Conservation (phyloP, 1,140 invertebrate species). For the Ips nitidus region DNA sequence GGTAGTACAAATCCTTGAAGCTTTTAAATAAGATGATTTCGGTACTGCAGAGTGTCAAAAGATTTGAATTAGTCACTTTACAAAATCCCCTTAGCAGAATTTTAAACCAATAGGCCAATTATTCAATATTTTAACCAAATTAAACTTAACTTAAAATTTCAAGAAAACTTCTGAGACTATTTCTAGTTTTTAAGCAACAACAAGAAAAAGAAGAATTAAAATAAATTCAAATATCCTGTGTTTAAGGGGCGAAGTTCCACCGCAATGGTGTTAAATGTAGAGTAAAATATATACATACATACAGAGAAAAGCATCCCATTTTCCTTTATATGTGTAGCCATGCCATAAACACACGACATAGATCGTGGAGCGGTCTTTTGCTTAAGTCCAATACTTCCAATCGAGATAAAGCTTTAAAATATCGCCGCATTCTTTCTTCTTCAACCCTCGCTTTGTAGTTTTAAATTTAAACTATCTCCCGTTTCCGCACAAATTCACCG, state of each 20-base stretch:
- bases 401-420: conserved; percentile 43
- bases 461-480: conserved; percentile 44
- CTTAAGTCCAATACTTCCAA: conserved; percentile 41
- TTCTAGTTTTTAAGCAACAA: too few species aligned
- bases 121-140: too few species aligned
- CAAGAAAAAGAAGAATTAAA: too few species aligned
- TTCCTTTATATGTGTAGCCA: conserved; percentile 36
- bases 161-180: too few species aligned
- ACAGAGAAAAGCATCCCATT: conserved; percentile 30
- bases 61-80: too few species aligned
- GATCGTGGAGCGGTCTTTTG: conserved; percentile 36
- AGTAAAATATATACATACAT: conserved; percentile 32
- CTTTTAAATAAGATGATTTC: too few species aligned
- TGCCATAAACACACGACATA: conserved; percentile 37
- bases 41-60: too few species aligned
- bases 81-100: too few species aligned
- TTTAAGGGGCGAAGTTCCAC: conserved; percentile 18
- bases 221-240: neutral
- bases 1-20: too few species aligned
- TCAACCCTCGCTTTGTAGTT: conserved; percentile 41
- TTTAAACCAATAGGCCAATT: too few species aligned
- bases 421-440: conserved; percentile 41
- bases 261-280: conserved; percentile 37
- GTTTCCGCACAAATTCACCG: conserved; percentile 43
- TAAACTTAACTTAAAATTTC: too few species aligned